These are phyloP conservation scores for Latrodectus geometricus DNA, from an alignment of 1,140 invertebrate species.

Conservation along the genomic window DNA sequence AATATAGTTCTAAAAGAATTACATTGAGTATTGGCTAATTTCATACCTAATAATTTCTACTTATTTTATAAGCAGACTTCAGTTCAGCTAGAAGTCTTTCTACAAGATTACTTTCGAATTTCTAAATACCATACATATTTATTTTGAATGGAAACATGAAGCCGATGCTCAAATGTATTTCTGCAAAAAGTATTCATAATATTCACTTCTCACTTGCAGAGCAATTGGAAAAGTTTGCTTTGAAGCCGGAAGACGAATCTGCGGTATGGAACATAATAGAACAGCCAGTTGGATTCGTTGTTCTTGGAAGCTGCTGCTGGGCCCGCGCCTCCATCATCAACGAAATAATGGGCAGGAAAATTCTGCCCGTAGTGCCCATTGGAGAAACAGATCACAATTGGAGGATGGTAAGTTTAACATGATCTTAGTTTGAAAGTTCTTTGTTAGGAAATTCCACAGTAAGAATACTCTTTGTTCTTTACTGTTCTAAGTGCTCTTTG, in stretches of 20 bases:
- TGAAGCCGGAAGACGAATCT: slow-evolving; percentile 68
- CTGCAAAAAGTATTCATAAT: not conserved
- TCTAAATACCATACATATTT: too few species aligned
- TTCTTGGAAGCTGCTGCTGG: slow-evolving; percentile 78
- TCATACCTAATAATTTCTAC: too few species aligned
- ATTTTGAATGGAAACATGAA: too few species aligned
- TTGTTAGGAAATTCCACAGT: not conserved
- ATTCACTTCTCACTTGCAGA: slow-evolving; percentile 65
- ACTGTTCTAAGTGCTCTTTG: too few species aligned
- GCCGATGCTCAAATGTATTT: too few species aligned
- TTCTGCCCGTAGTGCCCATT: slow-evolving; percentile 73
- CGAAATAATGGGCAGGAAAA: slow-evolving; percentile 75
- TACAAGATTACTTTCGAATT: too few species aligned
- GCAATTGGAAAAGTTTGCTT: slow-evolving; percentile 67
- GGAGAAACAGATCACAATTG: slow-evolving; percentile 36
- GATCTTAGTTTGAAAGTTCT: not conserved
- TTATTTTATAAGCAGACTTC: too few species aligned
- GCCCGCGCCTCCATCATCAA: slow-evolving; percentile 80
- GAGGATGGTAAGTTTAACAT: slow-evolving; percentile 36
- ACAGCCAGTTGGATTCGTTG: slow-evolving; percentile 72
- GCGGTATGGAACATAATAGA: slow-evolving; percentile 69
- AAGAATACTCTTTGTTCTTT: too few species aligned
- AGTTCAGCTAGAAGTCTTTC: too few species aligned
- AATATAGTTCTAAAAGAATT: too few species aligned
- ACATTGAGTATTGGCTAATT: too few species aligned